Evolutionary conservation across 2,113 vertebrate species (phyloP).

Genomic region (Andinoacara biseriatus): DNA sequence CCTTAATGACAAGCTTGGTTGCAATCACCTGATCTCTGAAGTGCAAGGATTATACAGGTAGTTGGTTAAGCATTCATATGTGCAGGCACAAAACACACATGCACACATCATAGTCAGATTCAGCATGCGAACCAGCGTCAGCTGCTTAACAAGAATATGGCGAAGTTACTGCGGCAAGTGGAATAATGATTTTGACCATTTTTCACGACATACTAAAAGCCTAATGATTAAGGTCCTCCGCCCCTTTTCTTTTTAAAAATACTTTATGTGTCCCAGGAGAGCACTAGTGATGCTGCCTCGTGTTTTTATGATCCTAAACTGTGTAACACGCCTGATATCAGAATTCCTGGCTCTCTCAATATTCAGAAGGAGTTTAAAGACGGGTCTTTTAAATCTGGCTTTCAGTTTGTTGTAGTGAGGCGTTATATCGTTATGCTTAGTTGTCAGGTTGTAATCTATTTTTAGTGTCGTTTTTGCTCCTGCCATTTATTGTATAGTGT

Average conservation of each 20-base stretch:
- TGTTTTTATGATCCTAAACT: constrained; percentile 4
- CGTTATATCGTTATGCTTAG: neutral
- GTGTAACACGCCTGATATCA: neutral
- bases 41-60: constrained; percentile 30
- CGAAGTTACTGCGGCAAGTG: neutral
- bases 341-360: neutral
- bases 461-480: neutral
- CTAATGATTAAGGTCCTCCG: neutral
- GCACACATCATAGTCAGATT: neutral
- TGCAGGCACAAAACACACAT: neutral
- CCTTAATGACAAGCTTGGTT: constrained; percentile 20
- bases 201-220: neutral
- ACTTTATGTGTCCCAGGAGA: neutral
- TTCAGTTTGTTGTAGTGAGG: neutral
- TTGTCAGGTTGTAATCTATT: neutral
- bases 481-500: neutral
- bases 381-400: neutral
- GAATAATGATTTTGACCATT: neutral
- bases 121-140: neutral
- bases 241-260: neutral
- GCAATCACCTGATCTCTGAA: constrained; percentile 47
- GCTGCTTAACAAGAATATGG: neutral
- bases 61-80: constrained; percentile 1
- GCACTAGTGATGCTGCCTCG: neutral
- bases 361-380: neutral